Percentiles rank a stretch among this genome's conserved stretches.
These are phyloP conservation scores for Aromia moschata DNA, from an alignment of 2,888 invertebrate genomes.

Conservation along the genomic window DNA sequence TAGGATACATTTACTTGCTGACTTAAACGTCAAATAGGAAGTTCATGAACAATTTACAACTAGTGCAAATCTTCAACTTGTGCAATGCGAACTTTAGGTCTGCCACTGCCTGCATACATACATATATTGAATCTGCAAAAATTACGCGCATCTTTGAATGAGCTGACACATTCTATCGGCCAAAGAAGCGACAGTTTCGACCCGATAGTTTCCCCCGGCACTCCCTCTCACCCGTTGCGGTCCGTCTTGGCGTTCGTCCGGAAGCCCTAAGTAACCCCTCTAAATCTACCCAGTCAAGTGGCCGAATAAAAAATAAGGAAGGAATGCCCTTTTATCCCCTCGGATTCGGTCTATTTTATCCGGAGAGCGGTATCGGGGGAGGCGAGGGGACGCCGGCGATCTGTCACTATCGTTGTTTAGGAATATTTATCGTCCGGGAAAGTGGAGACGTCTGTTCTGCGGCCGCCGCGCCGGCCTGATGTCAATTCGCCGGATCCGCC, in stretches of 20 bases:
- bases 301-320: constrained; percentile 56
- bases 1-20: no score
- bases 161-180: no score
- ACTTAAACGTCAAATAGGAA: no score
- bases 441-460: constrained; percentile 44
- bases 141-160: no score
- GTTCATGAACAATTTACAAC: no score
- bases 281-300: constrained; percentile 57
- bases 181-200: no score
- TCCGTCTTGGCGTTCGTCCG: constrained; percentile 30
- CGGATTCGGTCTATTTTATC: constrained; percentile 56
- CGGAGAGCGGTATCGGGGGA: no score
- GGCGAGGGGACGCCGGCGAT: no score
- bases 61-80: no score
- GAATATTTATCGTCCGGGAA: constrained; percentile 50
- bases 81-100: no score
- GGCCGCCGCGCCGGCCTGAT: constrained; percentile 34
- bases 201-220: neutral
- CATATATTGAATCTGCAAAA: no score
- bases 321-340: constrained; percentile 54
- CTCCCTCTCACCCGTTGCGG: neutral
- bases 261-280: constrained; percentile 51
- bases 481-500: constrained; percentile 35
- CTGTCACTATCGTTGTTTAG: constrained; percentile 57
- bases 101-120: no score